Conservation (phyloP, 2,797 vertebrate genomes). For the Rhinella marina region DNA sequence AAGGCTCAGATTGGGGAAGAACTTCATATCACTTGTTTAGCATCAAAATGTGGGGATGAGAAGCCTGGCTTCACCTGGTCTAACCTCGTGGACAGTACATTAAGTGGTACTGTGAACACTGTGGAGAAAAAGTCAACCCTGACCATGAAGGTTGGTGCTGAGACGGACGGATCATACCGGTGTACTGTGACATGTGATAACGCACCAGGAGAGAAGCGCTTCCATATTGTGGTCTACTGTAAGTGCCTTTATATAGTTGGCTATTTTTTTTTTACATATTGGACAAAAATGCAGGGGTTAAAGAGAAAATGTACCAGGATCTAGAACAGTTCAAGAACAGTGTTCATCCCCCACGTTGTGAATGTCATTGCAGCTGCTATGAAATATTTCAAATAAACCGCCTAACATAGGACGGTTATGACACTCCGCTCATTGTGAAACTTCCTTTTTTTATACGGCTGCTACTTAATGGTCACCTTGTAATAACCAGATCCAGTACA, state of each 20-base stretch:
- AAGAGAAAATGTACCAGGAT: neutral
- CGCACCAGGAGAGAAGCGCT: conserved; percentile 64
- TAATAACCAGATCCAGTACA: neutral
- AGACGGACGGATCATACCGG: conserved; percentile 75
- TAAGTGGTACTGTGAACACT: conserved; percentile 61
- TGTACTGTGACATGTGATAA: conserved; percentile 79
- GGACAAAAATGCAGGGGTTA: neutral
- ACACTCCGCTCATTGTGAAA: conserved; percentile 5
- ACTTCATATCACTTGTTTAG: conserved; percentile 76
- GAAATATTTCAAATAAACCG: conserved; percentile 34
- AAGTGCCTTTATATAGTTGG: conserved; percentile 71
- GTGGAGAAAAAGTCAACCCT: conserved; percentile 70
- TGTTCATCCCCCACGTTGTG: neutral
- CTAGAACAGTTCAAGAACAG: neutral
- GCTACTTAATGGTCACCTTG: neutral
- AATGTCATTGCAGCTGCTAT: neutral
- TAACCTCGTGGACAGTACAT: conserved; percentile 68
- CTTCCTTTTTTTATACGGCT: neutral
- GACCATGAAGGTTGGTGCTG: conserved; percentile 73
- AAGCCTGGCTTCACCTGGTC: conserved; percentile 80
- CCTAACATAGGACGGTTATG: neutral
- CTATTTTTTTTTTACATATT: neutral
- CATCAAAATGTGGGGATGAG: conserved; percentile 73
- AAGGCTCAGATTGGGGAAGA: conserved; percentile 72
- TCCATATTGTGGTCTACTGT: conserved; percentile 82